These are phyloP conservation scores for Zaprionus nigranus DNA, from an alignment of 1,140 invertebrate species.

Conservation along the genomic window DNA sequence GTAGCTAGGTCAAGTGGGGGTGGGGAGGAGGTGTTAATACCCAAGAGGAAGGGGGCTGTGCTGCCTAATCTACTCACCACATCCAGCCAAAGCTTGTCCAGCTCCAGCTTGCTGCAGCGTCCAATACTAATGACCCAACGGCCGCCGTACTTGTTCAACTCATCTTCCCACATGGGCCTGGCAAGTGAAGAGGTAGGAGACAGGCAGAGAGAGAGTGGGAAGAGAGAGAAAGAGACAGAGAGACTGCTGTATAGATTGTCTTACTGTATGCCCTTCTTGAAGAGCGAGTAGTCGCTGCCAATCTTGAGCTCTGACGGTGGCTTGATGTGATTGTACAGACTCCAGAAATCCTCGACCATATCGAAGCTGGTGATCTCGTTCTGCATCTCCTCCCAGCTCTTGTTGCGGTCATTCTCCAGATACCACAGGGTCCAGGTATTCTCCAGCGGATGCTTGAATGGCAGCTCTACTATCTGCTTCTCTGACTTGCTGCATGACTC, in stretches of 20 bases:
- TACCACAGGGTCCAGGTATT: conserved; percentile 99
- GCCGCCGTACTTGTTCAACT: conserved; percentile 93
- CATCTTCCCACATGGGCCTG: conserved; percentile 99
- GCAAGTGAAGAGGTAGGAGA: too few relatives aligned
- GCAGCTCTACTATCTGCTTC: conserved; percentile 13
- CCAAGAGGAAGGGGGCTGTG: neutral
- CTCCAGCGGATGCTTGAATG: conserved; percentile 95
- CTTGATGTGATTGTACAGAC: conserved; percentile 98
- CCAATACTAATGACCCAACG: conserved; percentile 97
- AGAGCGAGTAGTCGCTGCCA: conserved; percentile 98
- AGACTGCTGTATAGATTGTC: neutral
- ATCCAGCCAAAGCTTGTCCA: conserved; percentile 98
- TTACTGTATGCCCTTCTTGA: conserved; percentile 95
- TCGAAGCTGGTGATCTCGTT: conserved; percentile 96
- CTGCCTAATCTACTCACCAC: conserved; percentile 88
- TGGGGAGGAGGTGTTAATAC: neutral
- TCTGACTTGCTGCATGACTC: conserved; percentile 14
- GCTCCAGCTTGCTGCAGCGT: conserved; percentile 91
- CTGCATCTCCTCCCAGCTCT: conserved; percentile 93
- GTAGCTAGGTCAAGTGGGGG: conserved; percentile 85
- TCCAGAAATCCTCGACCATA: conserved; percentile 95
- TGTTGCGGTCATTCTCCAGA: conserved; percentile 95
- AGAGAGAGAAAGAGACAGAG: neutral
- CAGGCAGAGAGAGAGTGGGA: neutral
- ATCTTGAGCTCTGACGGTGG: conserved; percentile 94